Evolutionary conservation across 2,113 vertebrate species (phyloP).

Genomic region (Datnioides undecimradiatus): DNA sequence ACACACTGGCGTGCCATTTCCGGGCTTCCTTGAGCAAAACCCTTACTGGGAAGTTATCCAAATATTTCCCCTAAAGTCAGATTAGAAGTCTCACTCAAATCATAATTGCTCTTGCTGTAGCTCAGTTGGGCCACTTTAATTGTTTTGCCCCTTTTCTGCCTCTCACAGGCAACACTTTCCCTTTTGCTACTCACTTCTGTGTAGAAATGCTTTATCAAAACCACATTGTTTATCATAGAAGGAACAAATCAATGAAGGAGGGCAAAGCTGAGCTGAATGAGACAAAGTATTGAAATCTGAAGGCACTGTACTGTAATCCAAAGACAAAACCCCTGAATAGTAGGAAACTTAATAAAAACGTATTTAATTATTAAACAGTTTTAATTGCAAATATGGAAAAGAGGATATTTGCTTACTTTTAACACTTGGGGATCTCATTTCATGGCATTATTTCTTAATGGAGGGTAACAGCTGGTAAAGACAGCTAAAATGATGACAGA

Average conservation of each 20-base stretch:
- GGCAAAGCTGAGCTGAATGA: constrained; percentile 5
- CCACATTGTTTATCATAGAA: constrained; percentile 19
- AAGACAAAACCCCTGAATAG: constrained; percentile 17
- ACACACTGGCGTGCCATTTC: constrained; percentile 46
- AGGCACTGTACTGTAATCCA: not conserved
- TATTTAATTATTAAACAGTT: not conserved
- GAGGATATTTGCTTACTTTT: constrained; percentile 11
- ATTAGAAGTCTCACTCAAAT: constrained; percentile 37
- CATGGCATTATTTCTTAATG: constrained; percentile 31
- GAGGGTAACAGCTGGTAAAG: constrained; percentile 46
- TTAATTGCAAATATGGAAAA: constrained; percentile 32
- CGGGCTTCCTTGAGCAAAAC: constrained; percentile 32
- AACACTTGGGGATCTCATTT: constrained; percentile 15
- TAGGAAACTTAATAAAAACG: not conserved
- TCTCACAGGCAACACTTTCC: not conserved
- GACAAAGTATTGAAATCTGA: constrained; percentile 30
- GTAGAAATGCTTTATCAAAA: constrained; percentile 36
- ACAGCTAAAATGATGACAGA: constrained; percentile 45
- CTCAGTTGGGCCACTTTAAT: not conserved
- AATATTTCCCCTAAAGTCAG: constrained; percentile 37
- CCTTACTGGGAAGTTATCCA: constrained; percentile 43
- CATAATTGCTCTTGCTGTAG: constrained; percentile 23
- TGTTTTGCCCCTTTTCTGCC: constrained; percentile 20
- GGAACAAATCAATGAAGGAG: constrained; percentile 23
- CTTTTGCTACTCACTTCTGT: not conserved